A percentile compares a stretch with the other conserved stretches of the same genome.
Evolutionary conservation across 2,888 invertebrate species (phyloP).

Genomic region (Cremastinae sp.): DNA sequence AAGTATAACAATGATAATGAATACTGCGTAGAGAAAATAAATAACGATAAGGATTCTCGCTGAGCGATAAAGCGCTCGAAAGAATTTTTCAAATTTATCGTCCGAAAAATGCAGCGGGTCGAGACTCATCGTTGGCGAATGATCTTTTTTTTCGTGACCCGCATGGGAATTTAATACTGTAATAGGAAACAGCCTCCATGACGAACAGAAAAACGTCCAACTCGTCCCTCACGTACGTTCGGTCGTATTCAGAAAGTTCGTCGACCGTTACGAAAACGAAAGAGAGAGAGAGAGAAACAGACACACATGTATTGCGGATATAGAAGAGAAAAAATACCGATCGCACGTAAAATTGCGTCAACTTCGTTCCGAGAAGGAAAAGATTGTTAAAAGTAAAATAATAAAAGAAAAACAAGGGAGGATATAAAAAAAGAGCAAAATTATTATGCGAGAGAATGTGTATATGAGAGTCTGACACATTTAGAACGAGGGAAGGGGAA

Average conservation of each 20-base stretch:
- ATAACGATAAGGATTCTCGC: too few relatives aligned
- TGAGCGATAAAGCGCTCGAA: neutral
- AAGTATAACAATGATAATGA: too few relatives aligned
- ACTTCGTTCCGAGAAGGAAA: slow-evolving; percentile 26
- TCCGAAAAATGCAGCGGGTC: neutral
- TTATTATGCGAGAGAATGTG: slow-evolving; percentile 25
- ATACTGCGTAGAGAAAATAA: too few relatives aligned
- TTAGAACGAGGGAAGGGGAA: neutral
- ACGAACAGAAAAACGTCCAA: slow-evolving; percentile 25
- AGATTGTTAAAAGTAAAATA: slow-evolving; percentile 25
- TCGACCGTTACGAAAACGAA: slow-evolving; percentile 48
- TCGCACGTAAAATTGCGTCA: neutral
- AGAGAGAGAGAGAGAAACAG: neutral
- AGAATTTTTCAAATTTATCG: neutral
- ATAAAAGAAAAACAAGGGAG: neutral
- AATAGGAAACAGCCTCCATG: neutral
- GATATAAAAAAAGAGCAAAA: neutral
- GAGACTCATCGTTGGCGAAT: slow-evolving; percentile 6
- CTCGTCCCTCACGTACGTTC: slow-evolving; percentile 28
- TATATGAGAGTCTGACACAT: slow-evolving; percentile 35
- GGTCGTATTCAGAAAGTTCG: slow-evolving; percentile 50
- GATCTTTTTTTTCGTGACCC: slow-evolving; percentile 42
- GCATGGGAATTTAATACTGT: slow-evolving; percentile 50
- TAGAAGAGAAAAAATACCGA: neutral
- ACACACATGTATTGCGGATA: too few relatives aligned